Base-by-base conservation (phyloP, 2,797 vertebrate species). In the Hippocampus kuda region DNA sequence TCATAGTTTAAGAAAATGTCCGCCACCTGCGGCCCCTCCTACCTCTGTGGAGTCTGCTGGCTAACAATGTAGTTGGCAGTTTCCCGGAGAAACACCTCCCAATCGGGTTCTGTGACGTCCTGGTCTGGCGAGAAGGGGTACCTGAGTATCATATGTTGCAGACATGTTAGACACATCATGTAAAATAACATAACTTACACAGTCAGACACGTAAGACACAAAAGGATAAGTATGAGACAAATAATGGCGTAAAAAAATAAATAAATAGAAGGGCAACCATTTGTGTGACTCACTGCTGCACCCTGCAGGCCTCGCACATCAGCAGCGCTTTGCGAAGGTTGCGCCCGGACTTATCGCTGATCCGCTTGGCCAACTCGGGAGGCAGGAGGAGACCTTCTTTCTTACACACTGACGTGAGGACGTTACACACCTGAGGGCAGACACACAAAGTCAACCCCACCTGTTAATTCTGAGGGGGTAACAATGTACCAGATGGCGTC, bases 271-370 rank as follows among this genome's bases (percentile, higher is more conserved):
- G 34, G 54, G 12, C 12, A 16, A 59, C 5, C 5, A 2, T 59
- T 61, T 34, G 16, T 9, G 30, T 3, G 0, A 94, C 96, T 92
- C 87, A 99, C 96, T 98, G 96, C 75, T 98, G 96, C 49, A 98
- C 97, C 84, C 95, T 91, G 89, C 97, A 99, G 71, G 97, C 94
- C 76, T 99, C 97, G 0, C 96, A 97, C 94, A 98, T 99, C 38
- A 99, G 85, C 1, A 99, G 86, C 0, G 95, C 97, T 83, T 96
- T 99, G 56, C 97, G 92, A 59, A 99, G 94, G 83, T 99, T 99
- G 68, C 95, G 90, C 59, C 92, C 92, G 5, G 95, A 96, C 77
- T 94, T 97, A 75, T 97, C 94, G 0, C 93, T 88, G 79, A 99
- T 92, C 66, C 87, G 90, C 56, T 84, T 93, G 78, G 95, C 97